Conservation (phyloP, 2,113 vertebrate genomes). For the Brachyhypopomus gauderio region DNA sequence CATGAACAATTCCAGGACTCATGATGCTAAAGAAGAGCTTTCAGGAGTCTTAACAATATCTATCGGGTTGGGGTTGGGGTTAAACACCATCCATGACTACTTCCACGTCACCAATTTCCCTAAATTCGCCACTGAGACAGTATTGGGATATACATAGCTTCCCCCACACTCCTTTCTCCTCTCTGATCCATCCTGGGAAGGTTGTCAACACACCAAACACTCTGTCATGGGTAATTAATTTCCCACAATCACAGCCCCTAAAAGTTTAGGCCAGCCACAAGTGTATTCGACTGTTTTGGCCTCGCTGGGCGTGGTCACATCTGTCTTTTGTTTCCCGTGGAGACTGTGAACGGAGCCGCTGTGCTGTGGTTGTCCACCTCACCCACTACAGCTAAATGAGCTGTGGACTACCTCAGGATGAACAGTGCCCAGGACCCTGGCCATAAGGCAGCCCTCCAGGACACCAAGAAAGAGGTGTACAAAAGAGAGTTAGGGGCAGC, state of each 20-base stretch:
- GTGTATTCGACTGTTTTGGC: neutral
- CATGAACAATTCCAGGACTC: neutral
- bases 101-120: neutral
- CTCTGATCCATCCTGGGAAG: constrained; percentile 11
- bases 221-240: neutral
- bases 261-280: neutral
- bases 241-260: constrained; percentile 1
- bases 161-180: neutral
- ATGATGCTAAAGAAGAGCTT: no score
- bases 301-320: neutral
- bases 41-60: no score
- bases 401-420: no score
- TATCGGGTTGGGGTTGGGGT: no score
- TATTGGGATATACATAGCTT: neutral
- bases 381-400: neutral
- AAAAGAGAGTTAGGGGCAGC: no score
- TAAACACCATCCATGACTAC: no score
- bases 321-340: neutral
- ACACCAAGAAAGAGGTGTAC: no score
- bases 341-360: neutral
- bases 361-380: neutral
- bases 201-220: constrained; percentile 22
- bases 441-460: no score
- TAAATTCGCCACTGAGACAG: neutral
- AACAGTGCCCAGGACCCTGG: no score